Evolutionary conservation across 2,797 vertebrate species (phyloP).

Genomic region (Telmatherina bonti): DNA sequence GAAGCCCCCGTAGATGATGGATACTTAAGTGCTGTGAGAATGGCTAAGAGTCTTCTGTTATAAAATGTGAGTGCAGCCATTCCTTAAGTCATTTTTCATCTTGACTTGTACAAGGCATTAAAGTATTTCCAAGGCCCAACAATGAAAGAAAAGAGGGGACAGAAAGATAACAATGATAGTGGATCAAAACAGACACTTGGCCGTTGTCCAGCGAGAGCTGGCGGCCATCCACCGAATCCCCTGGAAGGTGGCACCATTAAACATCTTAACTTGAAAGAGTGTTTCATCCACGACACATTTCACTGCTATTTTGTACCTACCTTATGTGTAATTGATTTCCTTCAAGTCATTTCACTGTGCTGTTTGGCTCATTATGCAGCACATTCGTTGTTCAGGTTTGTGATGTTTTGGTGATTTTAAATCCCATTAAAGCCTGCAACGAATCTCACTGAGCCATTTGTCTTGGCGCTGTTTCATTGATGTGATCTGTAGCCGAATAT

Average conservation of each 20-base stretch:
- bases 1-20: conserved; percentile 47
- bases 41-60: conserved; percentile 42
- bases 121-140: conserved; percentile 51
- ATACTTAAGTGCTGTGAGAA: conserved; percentile 53
- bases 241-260: conserved; percentile 70
- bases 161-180: conserved; percentile 52
- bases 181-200: conserved; percentile 60
- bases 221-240: conserved; percentile 63
- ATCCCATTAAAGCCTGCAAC: conserved; percentile 68
- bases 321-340: conserved; percentile 78
- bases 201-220: conserved; percentile 55
- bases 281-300: conserved; percentile 72
- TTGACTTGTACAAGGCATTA: conserved; percentile 47
- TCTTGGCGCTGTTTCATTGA: conserved; percentile 71
- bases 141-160: conserved; percentile 40
- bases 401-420: conserved; percentile 70
- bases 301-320: conserved; percentile 54
- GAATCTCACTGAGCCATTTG: conserved; percentile 62
- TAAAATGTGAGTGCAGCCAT: conserved; percentile 49
- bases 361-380: conserved; percentile 75
- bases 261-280: conserved; percentile 63
- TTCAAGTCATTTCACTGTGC: conserved; percentile 69
- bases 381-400: conserved; percentile 67
- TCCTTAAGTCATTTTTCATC: conserved; percentile 59
- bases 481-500: conserved; percentile 60